phyloP scores from a whole-genome alignment of 1,140 invertebrate genomes.

The Ceratina australensis region DNA sequence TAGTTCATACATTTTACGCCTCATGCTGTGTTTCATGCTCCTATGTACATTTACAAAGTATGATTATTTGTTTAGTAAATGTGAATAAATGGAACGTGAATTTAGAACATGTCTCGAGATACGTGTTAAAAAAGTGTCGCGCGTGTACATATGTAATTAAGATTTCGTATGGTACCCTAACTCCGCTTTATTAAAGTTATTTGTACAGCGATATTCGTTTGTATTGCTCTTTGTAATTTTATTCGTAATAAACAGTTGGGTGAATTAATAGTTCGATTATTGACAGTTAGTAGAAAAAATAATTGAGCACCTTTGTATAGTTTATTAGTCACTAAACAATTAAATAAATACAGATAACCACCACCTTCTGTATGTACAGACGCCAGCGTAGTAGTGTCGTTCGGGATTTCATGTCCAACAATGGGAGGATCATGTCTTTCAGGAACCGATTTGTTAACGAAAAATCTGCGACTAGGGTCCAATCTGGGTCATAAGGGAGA shows the following conservation, averaged over 20 bases:
- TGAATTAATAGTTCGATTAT: slow-evolving; percentile 41
- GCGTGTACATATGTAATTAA: background rate
- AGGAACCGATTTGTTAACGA: slow-evolving; percentile 66
- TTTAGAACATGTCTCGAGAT: slow-evolving; percentile 3
- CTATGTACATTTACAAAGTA: slow-evolving; percentile 27
- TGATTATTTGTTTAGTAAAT: slow-evolving; percentile 16
- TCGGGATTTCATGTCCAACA: slow-evolving; percentile 43
- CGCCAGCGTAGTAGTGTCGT: slow-evolving; percentile 41
- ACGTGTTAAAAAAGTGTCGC: background rate
- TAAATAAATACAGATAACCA: slow-evolving; percentile 46
- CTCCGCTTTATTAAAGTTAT: slow-evolving; percentile 39
- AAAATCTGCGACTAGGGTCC: slow-evolving; percentile 68
- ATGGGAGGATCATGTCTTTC: slow-evolving; percentile 19
- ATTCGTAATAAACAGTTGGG: slow-evolving; percentile 18
- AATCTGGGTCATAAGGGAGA: slow-evolving; percentile 75
- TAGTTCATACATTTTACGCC: slow-evolving; percentile 12
- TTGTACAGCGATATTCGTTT: slow-evolving; percentile 21
- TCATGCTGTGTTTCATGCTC: slow-evolving; percentile 2
- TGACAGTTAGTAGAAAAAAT: slow-evolving; percentile 45
- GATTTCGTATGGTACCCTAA: slow-evolving; percentile 10
- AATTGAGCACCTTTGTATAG: slow-evolving; percentile 48
- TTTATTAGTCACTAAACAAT: slow-evolving; percentile 37
- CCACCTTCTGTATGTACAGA: slow-evolving; percentile 47
- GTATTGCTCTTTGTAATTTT: slow-evolving; percentile 28
- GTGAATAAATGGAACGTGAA: slow-evolving; percentile 15